phyloP scores from a whole-genome alignment of 2,113 vertebrate species.

The Empidonax traillii region DNA sequence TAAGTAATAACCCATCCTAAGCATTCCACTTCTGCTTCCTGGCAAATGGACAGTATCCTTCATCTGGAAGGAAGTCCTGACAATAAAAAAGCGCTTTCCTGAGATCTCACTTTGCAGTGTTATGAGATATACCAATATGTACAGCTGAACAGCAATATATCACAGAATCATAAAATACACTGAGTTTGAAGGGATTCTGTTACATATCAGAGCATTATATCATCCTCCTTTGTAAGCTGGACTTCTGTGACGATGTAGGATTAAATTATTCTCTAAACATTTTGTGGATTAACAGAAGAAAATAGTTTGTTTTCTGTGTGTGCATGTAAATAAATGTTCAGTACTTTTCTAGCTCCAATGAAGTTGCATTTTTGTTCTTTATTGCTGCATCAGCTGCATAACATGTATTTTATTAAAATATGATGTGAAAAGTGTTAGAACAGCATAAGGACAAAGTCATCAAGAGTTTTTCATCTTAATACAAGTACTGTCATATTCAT shows the following conservation, averaged over 20 bases:
- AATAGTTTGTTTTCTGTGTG: neutral
- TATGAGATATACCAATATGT: rapidly evolving
- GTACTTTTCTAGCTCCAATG: neutral
- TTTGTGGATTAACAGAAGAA: neutral
- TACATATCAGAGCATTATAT: neutral
- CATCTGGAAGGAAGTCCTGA: neutral
- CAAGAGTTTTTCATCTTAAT: neutral
- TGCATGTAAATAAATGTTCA: neutral
- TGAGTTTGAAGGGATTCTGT: neutral
- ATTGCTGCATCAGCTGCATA: neutral
- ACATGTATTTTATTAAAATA: neutral
- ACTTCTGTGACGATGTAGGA: neutral
- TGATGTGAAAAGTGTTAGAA: neutral
- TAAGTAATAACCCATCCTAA: neutral
- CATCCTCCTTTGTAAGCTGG: neutral
- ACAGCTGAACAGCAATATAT: neutral
- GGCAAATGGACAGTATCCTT: neutral
- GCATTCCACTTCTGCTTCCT: neutral
- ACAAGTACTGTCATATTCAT: neutral
- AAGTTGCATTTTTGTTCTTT: neutral
- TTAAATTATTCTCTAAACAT: neutral
- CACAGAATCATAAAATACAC: neutral
- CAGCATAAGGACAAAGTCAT: neutral
- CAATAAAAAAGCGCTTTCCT: neutral
- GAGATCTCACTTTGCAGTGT: neutral